phyloP scores from a whole-genome alignment of 2,888 invertebrate genomes.

The Lymantria dispar region DNA sequence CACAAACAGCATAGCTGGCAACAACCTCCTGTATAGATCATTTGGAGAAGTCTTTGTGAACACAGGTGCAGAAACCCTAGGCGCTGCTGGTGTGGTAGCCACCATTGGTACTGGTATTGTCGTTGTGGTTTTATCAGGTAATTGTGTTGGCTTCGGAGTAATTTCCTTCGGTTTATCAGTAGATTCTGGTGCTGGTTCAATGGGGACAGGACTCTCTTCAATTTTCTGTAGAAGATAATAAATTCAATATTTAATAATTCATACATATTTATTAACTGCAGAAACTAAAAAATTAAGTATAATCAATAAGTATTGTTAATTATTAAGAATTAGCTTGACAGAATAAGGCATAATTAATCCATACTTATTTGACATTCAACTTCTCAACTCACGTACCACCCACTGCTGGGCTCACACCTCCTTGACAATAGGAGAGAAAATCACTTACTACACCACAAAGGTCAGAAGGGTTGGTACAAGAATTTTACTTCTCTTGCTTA shows the following conservation, averaged over 20 bases:
- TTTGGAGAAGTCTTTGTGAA: conserved; percentile 69
- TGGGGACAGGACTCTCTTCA: conserved; percentile 50
- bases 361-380: too few species aligned
- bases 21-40: conserved; percentile 74
- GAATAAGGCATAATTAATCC: too few species aligned
- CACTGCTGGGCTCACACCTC: too few species aligned
- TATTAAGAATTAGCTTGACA: too few species aligned
- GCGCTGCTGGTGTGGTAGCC: conserved; percentile 29
- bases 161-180: conserved; percentile 43
- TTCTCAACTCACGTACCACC: too few species aligned
- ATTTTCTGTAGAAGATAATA: conserved; percentile 49
- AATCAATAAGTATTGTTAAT: too few species aligned
- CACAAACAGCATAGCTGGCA: conserved; percentile 88
- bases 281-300: too few species aligned
- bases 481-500: too few species aligned
- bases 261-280: too few species aligned
- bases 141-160: conserved; percentile 24
- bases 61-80: conserved; percentile 47
- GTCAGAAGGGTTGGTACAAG: too few species aligned
- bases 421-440: too few species aligned
- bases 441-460: too few species aligned
- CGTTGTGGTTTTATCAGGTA: conserved; percentile 32
- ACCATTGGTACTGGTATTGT: conserved; percentile 31
- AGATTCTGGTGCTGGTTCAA: conserved; percentile 27
- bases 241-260: not conserved